Evolutionary conservation across 2,797 vertebrate species (phyloP).

Genomic region (Champsocephalus esox): DNA sequence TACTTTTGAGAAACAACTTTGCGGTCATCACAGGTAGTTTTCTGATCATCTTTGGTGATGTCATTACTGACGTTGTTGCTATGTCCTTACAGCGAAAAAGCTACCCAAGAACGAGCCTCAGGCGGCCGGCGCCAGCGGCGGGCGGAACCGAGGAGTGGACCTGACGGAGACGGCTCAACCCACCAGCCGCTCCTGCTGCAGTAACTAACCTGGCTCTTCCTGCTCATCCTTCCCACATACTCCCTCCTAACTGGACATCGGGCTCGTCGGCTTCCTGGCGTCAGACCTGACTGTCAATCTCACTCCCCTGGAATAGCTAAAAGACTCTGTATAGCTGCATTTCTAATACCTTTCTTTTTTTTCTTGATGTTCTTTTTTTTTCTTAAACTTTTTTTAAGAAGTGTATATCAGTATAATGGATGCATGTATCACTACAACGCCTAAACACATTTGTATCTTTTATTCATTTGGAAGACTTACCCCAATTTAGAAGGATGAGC

Average conservation of each 20-base stretch:
- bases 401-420: constrained; percentile 85
- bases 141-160: constrained; percentile 94
- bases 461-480: constrained; percentile 72
- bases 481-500: constrained; percentile 45
- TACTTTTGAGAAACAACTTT: accelerated
- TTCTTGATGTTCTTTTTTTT: constrained; percentile 81
- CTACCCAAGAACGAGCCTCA: constrained; percentile 97
- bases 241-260: constrained; percentile 87
- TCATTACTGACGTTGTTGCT: neutral
- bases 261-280: constrained; percentile 79
- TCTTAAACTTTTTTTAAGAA: constrained; percentile 85
- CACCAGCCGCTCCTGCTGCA: constrained; percentile 94
- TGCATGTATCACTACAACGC: constrained; percentile 95
- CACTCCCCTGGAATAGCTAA: constrained; percentile 90
- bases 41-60: neutral
- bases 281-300: constrained; percentile 83
- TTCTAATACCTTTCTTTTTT: constrained; percentile 91
- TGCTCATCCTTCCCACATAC: constrained; percentile 18
- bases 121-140: constrained; percentile 86
- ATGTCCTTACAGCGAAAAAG: constrained; percentile 91
- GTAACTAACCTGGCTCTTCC: constrained; percentile 88
- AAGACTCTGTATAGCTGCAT: constrained; percentile 94
- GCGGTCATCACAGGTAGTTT: neutral
- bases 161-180: constrained; percentile 95
- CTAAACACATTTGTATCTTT: constrained; percentile 79